These are phyloP conservation scores for Procambarus virginalis DNA, from an alignment of 1,140 invertebrate species.

Conservation along the genomic window DNA sequence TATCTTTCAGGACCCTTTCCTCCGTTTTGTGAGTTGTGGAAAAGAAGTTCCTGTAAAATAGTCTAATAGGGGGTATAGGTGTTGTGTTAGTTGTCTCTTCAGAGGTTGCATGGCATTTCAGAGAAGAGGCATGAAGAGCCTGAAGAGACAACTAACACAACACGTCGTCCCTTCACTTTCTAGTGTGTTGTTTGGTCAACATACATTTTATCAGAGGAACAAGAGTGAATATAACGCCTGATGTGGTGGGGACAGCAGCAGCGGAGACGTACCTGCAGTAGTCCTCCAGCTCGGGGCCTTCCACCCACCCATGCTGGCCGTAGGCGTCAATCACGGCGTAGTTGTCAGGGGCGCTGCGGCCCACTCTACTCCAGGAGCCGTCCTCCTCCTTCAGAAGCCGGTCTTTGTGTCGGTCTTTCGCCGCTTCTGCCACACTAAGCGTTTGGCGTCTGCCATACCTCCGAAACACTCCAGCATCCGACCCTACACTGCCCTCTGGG, in stretches of 20 bases:
- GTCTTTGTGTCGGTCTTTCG: constrained; percentile 16
- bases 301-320: constrained; percentile 53
- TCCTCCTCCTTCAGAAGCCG: background rate
- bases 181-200: too few relatives aligned
- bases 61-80: too few relatives aligned
- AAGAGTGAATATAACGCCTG: too few relatives aligned
- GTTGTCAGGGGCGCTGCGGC: constrained; percentile 25
- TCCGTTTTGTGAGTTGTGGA: too few relatives aligned
- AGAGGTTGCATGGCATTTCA: too few relatives aligned
- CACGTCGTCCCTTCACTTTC: too few relatives aligned
- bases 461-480: background rate
- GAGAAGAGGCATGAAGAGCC: too few relatives aligned
- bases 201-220: too few relatives aligned
- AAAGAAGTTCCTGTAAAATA: too few relatives aligned
- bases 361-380: constrained; percentile 3
- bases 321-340: constrained; percentile 49
- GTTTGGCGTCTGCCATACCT: background rate
- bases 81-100: too few relatives aligned
- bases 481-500: background rate
- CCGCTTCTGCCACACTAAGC: background rate
- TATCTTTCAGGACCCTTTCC: too few relatives aligned
- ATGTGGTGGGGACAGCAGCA: background rate
- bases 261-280: constrained; percentile 35
- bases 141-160: too few relatives aligned
- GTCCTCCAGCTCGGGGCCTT: constrained; percentile 59